A percentile compares a stretch with the other conserved stretches of the same genome.
These are phyloP conservation scores for Ethmia dodecea DNA, from an alignment of 2,888 invertebrate species.

Conservation along the genomic window DNA sequence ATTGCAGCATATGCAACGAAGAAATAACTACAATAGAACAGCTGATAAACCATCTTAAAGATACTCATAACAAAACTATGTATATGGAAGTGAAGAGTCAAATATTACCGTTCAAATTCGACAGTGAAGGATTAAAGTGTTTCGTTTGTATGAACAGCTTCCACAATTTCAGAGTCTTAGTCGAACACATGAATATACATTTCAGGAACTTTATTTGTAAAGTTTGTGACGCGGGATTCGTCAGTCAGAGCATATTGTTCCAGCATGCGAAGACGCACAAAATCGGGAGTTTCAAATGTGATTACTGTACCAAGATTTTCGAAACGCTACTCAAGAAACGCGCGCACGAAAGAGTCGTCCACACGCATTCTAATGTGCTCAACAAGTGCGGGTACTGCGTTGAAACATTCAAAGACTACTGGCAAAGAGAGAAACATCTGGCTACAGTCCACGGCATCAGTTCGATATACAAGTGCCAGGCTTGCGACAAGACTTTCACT, in stretches of 20 bases:
- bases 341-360: conserved; percentile 25
- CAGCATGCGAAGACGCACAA: conserved; percentile 26
- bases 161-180: not conserved
- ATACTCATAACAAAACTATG: conserved; percentile 26
- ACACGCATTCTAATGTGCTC: conserved; percentile 8
- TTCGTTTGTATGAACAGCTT: conserved; percentile 6
- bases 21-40: conserved; percentile 22
- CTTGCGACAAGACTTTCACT: not conserved
- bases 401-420: conserved; percentile 16
- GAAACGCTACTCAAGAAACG: conserved; percentile 35
- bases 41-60: conserved; percentile 31
- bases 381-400: conserved; percentile 34
- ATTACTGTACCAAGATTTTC: conserved; percentile 42
- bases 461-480: not conserved
- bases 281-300: conserved; percentile 26
- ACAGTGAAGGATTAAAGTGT: conserved; percentile 12
- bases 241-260: conserved; percentile 34
- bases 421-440: conserved; percentile 19
- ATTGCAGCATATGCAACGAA: conserved; percentile 34
- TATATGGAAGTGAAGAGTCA: conserved; percentile 31
- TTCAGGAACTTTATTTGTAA: conserved; percentile 29
- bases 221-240: conserved; percentile 35
- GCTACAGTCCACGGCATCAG: conserved; percentile 13
- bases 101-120: conserved; percentile 40
- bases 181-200: conserved; percentile 24